Conservation (phyloP, 2,797 vertebrate species). For the Onychomys arenicola region DNA sequence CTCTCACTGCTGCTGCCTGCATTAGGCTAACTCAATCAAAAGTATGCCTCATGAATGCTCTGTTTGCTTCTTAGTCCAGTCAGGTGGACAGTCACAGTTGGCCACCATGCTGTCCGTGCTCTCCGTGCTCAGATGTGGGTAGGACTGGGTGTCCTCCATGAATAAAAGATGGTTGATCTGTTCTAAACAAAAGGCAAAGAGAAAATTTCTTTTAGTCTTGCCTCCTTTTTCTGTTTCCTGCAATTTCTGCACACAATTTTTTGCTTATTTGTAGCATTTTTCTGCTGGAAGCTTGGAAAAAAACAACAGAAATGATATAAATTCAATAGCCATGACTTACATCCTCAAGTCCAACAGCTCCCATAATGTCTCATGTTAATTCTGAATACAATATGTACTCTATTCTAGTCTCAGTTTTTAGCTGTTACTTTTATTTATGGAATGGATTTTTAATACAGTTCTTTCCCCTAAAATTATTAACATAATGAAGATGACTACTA, state of each 20-base stretch:
- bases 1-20: too few species aligned
- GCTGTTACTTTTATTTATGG: background rate
- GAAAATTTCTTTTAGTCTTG: background rate
- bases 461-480: constrained; percentile 40
- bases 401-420: background rate
- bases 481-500: background rate
- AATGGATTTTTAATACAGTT: constrained; percentile 48
- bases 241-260: constrained; percentile 22
- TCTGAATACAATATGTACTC: background rate
- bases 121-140: background rate
- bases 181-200: background rate
- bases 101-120: too few species aligned
- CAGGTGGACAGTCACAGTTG: background rate
- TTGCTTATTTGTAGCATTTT: constrained; percentile 41
- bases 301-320: background rate
- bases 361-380: background rate
- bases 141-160: background rate
- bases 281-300: background rate
- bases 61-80: background rate
- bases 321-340: constrained; percentile 10
- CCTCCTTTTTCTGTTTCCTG: background rate
- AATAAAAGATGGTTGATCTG: background rate
- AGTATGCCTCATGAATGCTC: background rate
- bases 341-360: background rate
- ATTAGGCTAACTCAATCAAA: background rate